Percentiles rank a stretch among this genome's conserved stretches.
These are phyloP conservation scores for Amniataba percoides DNA, from an alignment of 2,797 vertebrate species.

Conservation along the genomic window DNA sequence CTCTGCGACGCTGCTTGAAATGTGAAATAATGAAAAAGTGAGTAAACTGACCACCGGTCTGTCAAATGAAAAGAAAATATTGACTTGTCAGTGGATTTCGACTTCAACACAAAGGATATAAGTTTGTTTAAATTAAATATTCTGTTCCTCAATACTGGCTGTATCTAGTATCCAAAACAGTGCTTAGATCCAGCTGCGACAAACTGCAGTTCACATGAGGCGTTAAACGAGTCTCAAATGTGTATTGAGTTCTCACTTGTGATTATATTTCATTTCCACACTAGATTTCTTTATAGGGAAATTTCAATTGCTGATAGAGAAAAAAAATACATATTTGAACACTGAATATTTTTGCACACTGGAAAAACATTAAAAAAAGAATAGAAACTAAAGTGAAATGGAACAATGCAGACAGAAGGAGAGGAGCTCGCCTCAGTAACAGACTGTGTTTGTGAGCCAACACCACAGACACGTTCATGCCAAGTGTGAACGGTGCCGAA, in stretches of 20 bases:
- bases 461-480: constrained; percentile 23
- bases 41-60: constrained; percentile 10
- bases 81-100: not conserved
- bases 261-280: not conserved
- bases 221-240: too few relatives aligned
- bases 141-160: not conserved
- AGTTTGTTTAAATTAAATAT: constrained; percentile 3
- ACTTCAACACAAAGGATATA: not conserved
- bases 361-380: not conserved
- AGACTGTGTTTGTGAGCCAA: constrained; percentile 33
- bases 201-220: too few relatives aligned
- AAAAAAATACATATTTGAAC: not conserved
- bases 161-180: not conserved
- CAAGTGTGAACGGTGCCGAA: constrained; percentile 33
- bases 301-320: not conserved
- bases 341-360: not conserved
- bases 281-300: not conserved
- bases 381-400: not conserved
- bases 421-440: constrained; percentile 17
- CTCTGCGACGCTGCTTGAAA: constrained; percentile 13
- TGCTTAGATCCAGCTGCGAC: too few relatives aligned
- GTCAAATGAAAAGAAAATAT: constrained; percentile 31
- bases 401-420: not conserved
- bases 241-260: not conserved
- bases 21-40: constrained; percentile 18